A percentile compares a stretch with the other conserved stretches of the same genome.
Conservation (phyloP, 2,888 invertebrate species). For the Drosophila paucipuncta region DNA sequence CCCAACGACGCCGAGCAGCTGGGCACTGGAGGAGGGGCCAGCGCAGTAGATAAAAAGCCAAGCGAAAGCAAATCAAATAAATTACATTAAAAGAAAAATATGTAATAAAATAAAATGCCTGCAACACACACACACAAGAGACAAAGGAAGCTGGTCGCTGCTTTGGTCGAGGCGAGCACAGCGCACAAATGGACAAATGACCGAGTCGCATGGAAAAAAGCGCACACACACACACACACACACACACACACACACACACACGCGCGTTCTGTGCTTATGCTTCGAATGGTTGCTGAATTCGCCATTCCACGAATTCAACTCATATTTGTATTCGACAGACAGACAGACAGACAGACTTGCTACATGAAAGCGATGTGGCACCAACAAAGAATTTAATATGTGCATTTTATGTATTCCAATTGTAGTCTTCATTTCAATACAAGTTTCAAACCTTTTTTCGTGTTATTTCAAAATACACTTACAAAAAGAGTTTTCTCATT, state of each 20-base stretch:
- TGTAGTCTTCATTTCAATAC: neutral
- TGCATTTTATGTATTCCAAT: conserved; percentile 5
- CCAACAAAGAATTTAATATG: conserved; percentile 19
- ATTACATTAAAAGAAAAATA: conserved; percentile 78
- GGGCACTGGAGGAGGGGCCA: neutral
- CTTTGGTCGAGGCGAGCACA: conserved; percentile 24
- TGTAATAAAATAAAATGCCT: conserved; percentile 72
- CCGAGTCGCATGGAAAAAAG: conserved; percentile 31
- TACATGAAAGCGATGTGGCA: conserved; percentile 14
- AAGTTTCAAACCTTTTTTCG: neutral
- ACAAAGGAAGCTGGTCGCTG: conserved; percentile 9
- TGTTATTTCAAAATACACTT: neutral
- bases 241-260: neutral
- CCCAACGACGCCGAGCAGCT: conserved; percentile 3
- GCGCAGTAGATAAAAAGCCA: conserved; percentile 37
- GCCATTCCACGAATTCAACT: conserved; percentile 17
- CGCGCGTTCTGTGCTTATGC: neutral
- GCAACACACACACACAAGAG: conserved; percentile 8
- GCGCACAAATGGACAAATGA: conserved; percentile 52
- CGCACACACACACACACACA: conserved; percentile 19
- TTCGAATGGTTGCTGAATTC: conserved; percentile 21
- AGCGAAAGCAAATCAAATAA: conserved; percentile 70
- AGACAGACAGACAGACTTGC: neutral
- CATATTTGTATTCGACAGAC: conserved; percentile 23
- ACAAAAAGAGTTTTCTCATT: neutral